Evolutionary conservation across 1,140 invertebrate genomes (phyloP).

Genomic region (Bombus breviceps): DNA sequence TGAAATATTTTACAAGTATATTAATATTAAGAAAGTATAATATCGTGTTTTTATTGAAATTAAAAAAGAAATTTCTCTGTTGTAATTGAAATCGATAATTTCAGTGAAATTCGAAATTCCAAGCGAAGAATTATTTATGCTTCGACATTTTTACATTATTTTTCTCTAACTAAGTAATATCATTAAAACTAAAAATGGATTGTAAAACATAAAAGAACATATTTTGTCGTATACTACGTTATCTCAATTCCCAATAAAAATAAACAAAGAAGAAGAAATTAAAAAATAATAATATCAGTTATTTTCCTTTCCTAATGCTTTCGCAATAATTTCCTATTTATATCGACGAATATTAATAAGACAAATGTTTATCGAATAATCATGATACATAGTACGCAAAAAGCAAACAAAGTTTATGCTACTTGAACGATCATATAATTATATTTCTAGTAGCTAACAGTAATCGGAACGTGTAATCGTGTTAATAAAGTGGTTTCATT

Average conservation of each 20-base stretch:
- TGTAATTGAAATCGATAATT: not conserved
- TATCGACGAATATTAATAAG: not conserved
- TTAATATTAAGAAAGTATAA: not conserved
- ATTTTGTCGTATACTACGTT: not conserved
- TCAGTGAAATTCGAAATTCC: not conserved
- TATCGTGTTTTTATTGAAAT: not conserved
- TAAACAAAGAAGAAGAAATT: not conserved
- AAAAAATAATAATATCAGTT: not conserved
- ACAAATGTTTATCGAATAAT: too few relatives aligned
- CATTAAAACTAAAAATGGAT: not conserved
- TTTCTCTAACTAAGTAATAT: not conserved
- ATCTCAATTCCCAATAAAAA: not conserved
- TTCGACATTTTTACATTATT: too few relatives aligned
- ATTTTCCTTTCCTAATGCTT: not conserved
- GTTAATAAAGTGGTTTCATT: not conserved
- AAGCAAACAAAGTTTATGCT: not conserved
- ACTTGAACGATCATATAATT: not conserved
- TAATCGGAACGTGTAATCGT: not conserved
- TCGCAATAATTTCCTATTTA: not conserved
- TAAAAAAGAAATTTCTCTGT: not conserved
- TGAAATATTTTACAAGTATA: not conserved
- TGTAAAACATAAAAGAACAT: too few relatives aligned
- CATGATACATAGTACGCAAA: not conserved
- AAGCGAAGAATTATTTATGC: too few relatives aligned
- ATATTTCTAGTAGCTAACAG: not conserved